Base-by-base conservation (phyloP, 92 coral and sea anemone genomes). In the Epizoanthus stellaris region DNA sequence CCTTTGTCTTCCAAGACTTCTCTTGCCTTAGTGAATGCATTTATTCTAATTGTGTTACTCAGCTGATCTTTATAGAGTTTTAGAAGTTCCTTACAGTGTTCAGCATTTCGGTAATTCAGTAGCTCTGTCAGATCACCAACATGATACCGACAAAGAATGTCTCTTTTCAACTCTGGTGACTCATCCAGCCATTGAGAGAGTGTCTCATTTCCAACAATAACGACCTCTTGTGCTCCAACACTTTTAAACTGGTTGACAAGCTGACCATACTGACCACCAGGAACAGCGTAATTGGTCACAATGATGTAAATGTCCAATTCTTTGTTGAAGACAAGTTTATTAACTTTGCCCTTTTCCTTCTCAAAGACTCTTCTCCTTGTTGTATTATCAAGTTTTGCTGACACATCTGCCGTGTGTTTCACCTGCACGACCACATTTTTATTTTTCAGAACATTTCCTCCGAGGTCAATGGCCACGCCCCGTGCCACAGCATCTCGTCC, bases 221-320 rank as follows among this genome's bases (percentile, higher is more conserved):
- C 1, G 36, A 30, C 36, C 2, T 30, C 36, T 30, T 30, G 36
- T 30, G 36, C 36, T 30, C 36, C 73, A 23, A 23, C 39, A 13
- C 45, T 39, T 12, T 20, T 39, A 39, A 67, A 67, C 39, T 25
- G 14, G 11, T 20, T 39, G 9, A 0, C 30, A 39, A 67, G 38
- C 25, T 67, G 15, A 39, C 45, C 73, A 67, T 15, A 39, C 73
- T 67, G 73, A 25, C 45, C 73, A 39, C 40, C 73, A 23, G 73
- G 73, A 23, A 67, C 45, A 12, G 20, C 5, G 39, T 67, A 67
- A 39, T 67, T 67, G 15, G 73, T 67, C 39, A 67, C 73, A 30
- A 30, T 30, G 36, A 30, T 30, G 36, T 30, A 30, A 30, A 30
- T 30, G 36, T 30, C 36, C 36, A 11, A 67, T 23, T 67, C 45